These are phyloP conservation scores for Cheilosia scutellata DNA, from an alignment of 2,888 invertebrate genomes.

Conservation along the genomic window DNA sequence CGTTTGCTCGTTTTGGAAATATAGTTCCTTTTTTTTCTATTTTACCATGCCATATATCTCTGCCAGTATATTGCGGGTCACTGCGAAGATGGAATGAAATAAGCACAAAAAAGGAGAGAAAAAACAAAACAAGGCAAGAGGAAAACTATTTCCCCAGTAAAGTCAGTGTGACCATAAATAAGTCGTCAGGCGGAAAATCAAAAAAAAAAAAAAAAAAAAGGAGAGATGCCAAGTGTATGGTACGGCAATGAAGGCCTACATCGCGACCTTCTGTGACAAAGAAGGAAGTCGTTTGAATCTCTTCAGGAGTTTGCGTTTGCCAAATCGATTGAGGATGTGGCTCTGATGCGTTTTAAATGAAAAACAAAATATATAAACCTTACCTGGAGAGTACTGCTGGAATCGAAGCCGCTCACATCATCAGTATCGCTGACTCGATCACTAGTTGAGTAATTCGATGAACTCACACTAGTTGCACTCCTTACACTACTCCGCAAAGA, in stretches of 20 bases:
- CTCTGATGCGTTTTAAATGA: neutral
- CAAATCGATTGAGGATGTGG: constrained; percentile 25
- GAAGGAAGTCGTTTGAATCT: constrained; percentile 26
- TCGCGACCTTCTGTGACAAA: constrained; percentile 41
- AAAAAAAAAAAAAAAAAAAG: constrained; percentile 9
- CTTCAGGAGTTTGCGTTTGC: neutral
- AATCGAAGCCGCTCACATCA: constrained; percentile 29
- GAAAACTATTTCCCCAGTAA: constrained; percentile 39
- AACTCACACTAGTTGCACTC: constrained; percentile 57
- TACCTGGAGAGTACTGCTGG: constrained; percentile 55
- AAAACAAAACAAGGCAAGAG: constrained; percentile 12
- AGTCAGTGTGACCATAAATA: constrained; percentile 54
- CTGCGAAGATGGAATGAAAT: constrained; percentile 10
- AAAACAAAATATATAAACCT: constrained; percentile 6
- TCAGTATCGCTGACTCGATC: constrained; percentile 57
- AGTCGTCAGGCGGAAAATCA: constrained; percentile 42
- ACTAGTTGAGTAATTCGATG: constrained; percentile 47
- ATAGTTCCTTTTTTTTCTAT: constrained; percentile 43
- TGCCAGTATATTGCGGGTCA: constrained; percentile 15
- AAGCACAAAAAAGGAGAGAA: neutral
- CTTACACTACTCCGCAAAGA: constrained; percentile 59
- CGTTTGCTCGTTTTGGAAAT: constrained; percentile 62
- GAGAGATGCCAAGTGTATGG: constrained; percentile 4
- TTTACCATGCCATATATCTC: constrained; percentile 4
- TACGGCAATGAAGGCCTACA: constrained; percentile 42